These are phyloP conservation scores for Clanis bilineata DNA, from an alignment of 2,888 invertebrate genomes.

Conservation along the genomic window DNA sequence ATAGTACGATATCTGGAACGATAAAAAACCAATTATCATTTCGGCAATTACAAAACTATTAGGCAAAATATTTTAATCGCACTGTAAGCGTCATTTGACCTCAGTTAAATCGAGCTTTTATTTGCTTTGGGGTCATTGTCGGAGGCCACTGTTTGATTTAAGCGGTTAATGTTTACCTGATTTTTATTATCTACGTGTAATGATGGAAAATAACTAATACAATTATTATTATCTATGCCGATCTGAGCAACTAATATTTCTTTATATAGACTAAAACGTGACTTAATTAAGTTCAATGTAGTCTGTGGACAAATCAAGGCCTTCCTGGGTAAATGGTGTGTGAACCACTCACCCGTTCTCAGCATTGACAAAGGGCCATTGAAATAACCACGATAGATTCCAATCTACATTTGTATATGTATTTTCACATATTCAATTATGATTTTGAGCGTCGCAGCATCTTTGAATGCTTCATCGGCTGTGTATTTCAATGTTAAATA, in stretches of 20 bases:
- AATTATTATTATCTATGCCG: background rate
- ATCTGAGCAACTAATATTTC: background rate
- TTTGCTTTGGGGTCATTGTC: constrained; percentile 53
- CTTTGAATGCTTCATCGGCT: background rate
- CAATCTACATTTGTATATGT: background rate
- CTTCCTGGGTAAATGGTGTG: constrained; percentile 6
- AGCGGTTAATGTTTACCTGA: background rate
- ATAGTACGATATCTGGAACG: constrained; percentile 84
- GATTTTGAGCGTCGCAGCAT: background rate
- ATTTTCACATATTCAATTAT: background rate
- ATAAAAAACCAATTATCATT: constrained; percentile 21
- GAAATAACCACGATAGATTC: background rate
- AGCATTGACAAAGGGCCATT: constrained; percentile 13
- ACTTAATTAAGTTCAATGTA: constrained; percentile 16
- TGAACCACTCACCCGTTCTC: constrained; percentile 15
- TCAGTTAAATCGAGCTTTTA: constrained; percentile 37
- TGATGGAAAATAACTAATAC: background rate
- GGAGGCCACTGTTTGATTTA: constrained; percentile 20
- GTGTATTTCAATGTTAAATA: background rate
- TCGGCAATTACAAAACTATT: background rate
- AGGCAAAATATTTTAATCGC: background rate
- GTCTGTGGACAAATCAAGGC: constrained; percentile 19
- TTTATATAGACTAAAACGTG: constrained; percentile 14
- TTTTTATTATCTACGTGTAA: background rate
- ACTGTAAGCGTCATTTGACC: constrained; percentile 27